phyloP scores from a whole-genome alignment of 2,113 vertebrate genomes.

The Crypturellus undulatus region DNA sequence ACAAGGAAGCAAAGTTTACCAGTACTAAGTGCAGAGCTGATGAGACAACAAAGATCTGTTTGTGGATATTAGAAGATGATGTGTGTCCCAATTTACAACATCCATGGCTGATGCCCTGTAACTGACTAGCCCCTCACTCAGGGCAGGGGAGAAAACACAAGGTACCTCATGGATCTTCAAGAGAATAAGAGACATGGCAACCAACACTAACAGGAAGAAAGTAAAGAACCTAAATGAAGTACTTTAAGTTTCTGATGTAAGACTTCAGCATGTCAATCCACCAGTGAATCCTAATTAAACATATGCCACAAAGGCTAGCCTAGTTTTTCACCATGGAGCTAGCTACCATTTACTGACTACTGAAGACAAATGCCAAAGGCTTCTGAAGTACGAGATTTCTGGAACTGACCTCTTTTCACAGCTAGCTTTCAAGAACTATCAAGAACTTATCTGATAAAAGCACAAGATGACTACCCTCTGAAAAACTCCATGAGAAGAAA shows the following conservation, averaged over 20 bases:
- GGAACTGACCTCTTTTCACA: not conserved
- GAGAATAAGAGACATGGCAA: not conserved
- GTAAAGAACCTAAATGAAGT: not conserved
- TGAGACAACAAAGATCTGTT: not conserved
- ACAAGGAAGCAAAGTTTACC: not conserved
- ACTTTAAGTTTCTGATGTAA: not conserved
- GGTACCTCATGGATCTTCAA: not conserved
- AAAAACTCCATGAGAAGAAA: not conserved
- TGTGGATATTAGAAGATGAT: not conserved
- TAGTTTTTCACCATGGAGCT: not conserved
- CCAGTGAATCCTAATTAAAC: not conserved
- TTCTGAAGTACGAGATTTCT: not conserved
- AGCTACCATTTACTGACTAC: not conserved
- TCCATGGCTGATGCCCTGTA: not conserved
- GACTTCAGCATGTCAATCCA: not conserved
- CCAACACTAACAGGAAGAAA: not conserved
- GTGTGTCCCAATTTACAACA: not conserved
- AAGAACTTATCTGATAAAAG: not conserved
- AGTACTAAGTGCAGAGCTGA: not conserved
- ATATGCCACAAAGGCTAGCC: not conserved
- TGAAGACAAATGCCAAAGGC: not conserved
- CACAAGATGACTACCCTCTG: not conserved
- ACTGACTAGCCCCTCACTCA: accelerated
- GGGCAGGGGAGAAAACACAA: accelerated
- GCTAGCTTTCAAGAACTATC: not conserved